Evolutionary conservation across 2,888 invertebrate genomes (phyloP).

Genomic region (Strigamia maritima): DNA sequence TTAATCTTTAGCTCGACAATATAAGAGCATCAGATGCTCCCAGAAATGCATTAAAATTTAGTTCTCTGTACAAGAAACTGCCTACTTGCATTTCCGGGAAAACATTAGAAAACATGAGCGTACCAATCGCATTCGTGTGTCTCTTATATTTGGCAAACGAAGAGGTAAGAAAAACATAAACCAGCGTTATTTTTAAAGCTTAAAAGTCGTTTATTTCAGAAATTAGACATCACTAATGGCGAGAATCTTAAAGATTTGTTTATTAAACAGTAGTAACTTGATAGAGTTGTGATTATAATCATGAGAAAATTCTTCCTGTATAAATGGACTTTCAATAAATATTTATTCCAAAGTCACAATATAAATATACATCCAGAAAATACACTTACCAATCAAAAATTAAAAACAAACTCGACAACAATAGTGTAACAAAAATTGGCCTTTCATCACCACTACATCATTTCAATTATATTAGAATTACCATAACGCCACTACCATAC

Average conservation of each 20-base stretch:
- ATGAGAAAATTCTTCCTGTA: not conserved
- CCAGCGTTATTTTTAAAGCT: not conserved
- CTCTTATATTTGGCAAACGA: constrained; percentile 82
- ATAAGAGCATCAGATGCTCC: not conserved
- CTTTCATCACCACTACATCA: constrained; percentile 9
- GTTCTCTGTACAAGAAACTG: constrained; percentile 48
- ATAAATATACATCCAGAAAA: constrained; percentile 39
- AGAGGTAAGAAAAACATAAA: constrained; percentile 51
- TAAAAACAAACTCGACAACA: constrained; percentile 31
- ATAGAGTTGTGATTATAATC: not conserved
- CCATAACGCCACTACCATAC: constrained; percentile 2
- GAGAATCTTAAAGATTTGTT: not conserved
- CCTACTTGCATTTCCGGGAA: constrained; percentile 49
- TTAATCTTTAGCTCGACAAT: not conserved
- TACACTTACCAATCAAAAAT: constrained; percentile 39
- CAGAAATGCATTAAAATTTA: constrained; percentile 42
- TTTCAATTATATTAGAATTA: constrained; percentile 2
- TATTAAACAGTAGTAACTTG: not conserved
- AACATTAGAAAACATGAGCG: constrained; percentile 70
- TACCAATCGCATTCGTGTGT: constrained; percentile 74
- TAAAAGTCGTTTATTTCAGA: not conserved
- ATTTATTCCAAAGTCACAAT: constrained; percentile 41
- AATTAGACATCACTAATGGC: not conserved
- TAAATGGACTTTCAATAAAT: constrained; percentile 42
- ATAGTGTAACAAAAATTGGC: constrained; percentile 18